These are phyloP conservation scores for Pogoniulus pusillus DNA, from an alignment of 2,797 vertebrate genomes.

Conservation along the genomic window DNA sequence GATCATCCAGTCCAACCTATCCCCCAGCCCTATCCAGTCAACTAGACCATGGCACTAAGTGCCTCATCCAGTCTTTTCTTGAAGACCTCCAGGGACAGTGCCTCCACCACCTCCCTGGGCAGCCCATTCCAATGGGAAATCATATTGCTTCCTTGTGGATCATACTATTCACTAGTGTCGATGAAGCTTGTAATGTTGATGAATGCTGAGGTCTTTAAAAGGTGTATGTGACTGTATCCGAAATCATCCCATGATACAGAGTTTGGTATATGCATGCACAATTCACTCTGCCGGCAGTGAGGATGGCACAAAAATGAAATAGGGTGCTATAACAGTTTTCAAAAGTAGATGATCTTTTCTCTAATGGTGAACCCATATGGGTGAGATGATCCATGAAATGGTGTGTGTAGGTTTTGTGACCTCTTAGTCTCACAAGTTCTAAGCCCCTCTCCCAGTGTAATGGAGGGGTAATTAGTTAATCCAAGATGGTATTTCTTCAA, in stretches of 20 bases:
- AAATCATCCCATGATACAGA: background rate
- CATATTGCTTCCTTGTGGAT: background rate
- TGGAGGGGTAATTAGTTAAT: too few relatives aligned
- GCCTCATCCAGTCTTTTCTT: too few relatives aligned
- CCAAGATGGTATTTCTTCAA: too few relatives aligned
- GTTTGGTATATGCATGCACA: background rate
- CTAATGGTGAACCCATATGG: background rate
- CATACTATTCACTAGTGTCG: background rate
- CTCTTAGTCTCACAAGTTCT: background rate
- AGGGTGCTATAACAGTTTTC: background rate
- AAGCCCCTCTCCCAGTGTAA: background rate
- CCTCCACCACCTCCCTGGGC: too few relatives aligned
- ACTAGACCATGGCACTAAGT: too few relatives aligned
- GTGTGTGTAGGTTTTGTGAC: background rate
- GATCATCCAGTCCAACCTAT: too few relatives aligned
- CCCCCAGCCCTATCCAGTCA: too few relatives aligned
- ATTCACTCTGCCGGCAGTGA: background rate
- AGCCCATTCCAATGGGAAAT: too few relatives aligned
- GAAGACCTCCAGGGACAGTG: too few relatives aligned
- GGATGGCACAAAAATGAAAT: background rate
- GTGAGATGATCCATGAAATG: background rate
- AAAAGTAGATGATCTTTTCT: background rate
- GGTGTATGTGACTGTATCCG: background rate
- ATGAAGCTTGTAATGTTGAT: background rate
- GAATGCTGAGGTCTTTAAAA: background rate